phyloP scores from a whole-genome alignment of 2,113 vertebrate genomes.

The Engraulis encrasicolus region DNA sequence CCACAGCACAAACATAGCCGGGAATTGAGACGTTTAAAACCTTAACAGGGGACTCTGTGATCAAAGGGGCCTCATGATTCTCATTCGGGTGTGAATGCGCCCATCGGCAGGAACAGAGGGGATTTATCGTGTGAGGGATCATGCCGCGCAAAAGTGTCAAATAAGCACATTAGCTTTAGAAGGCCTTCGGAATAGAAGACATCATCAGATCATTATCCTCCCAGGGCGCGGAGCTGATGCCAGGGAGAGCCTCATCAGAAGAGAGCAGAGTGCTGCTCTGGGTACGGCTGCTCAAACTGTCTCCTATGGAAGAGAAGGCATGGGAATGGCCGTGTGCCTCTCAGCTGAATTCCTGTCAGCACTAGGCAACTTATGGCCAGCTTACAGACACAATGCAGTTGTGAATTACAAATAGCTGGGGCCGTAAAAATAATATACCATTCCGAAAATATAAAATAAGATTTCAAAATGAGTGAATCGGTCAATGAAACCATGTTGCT shows the following conservation, averaged over 20 bases:
- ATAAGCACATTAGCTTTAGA: slow-evolving; percentile 80
- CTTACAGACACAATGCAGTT: neutral
- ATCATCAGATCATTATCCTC: slow-evolving; percentile 70
- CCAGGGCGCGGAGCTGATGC: slow-evolving; percentile 63
- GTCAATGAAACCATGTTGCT: neutral
- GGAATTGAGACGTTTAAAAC: slow-evolving; percentile 82
- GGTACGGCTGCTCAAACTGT: neutral
- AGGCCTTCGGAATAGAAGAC: slow-evolving; percentile 73
- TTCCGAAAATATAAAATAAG: neutral
- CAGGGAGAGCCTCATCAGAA: slow-evolving; percentile 43
- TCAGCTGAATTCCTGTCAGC: neutral
- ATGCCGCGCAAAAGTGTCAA: slow-evolving; percentile 74
- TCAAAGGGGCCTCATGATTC: slow-evolving; percentile 72
- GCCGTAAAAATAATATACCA: neutral
- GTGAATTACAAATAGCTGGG: neutral
- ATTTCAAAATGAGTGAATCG: neutral
- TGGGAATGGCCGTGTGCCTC: neutral
- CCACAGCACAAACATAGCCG: slow-evolving; percentile 72
- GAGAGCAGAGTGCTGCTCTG: neutral
- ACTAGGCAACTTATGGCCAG: neutral
- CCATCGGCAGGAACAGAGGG: slow-evolving; percentile 69
- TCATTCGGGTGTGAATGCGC: slow-evolving; percentile 67
- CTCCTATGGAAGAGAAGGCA: neutral
- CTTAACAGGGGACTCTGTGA: slow-evolving; percentile 76
- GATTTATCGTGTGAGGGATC: slow-evolving; percentile 73